Conservation (phyloP, 1,140 invertebrate genomes). For the Copidosoma floridanum region DNA sequence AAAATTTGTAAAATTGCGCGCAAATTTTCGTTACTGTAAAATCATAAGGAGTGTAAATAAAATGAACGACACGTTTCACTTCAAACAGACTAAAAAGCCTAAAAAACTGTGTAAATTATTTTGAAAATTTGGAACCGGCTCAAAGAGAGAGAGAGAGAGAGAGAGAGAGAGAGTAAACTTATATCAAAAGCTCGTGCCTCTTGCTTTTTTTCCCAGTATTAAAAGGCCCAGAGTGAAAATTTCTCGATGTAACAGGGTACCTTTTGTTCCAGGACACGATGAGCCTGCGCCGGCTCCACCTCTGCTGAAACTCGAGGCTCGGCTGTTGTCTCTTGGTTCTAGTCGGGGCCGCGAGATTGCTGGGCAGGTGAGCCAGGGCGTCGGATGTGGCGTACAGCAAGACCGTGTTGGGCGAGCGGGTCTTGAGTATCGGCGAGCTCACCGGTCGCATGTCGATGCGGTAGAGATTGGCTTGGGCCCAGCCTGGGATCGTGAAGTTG, state of each 20-base stretch:
- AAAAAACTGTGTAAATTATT: no score
- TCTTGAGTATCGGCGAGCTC: constrained; percentile 27
- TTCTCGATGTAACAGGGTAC: constrained; percentile 35
- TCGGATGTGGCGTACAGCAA: constrained; percentile 51
- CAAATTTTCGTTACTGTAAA: no score
- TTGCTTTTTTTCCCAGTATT: neutral
- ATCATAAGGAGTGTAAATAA: no score
- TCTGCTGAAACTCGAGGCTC: constrained; percentile 47
- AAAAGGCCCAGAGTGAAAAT: neutral
- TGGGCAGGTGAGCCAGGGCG: constrained; percentile 40
- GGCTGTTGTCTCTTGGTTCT: constrained; percentile 4
- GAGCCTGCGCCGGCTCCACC: constrained; percentile 46
- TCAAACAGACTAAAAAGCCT: no score
- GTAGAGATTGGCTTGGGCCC: constrained; percentile 50
- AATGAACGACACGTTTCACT: no score
- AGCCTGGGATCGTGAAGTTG: constrained; percentile 51
- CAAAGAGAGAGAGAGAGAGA: no score
- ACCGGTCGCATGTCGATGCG: constrained; percentile 52
- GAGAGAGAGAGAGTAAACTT: no score
- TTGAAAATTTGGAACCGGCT: no score
- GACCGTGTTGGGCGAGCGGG: constrained; percentile 44
- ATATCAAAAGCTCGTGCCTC: no score
- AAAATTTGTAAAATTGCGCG: no score
- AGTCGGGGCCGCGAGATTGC: neutral
- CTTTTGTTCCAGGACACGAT: constrained; percentile 54